These are phyloP conservation scores for Margarornis squamiger DNA, from an alignment of 2,797 vertebrate genomes.

Conservation along the genomic window DNA sequence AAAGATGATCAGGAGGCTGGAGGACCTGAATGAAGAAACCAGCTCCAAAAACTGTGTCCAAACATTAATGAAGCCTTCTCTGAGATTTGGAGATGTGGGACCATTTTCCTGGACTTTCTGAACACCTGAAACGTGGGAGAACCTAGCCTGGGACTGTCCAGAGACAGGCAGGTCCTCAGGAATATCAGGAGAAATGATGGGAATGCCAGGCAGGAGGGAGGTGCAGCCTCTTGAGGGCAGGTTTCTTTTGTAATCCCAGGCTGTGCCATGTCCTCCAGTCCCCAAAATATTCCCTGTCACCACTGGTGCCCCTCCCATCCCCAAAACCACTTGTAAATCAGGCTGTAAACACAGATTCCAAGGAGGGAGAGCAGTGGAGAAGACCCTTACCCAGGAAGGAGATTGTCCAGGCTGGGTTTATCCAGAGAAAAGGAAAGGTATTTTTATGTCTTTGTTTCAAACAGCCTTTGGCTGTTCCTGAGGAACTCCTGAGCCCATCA, in stretches of 20 bases:
- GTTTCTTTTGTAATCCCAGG: neutral
- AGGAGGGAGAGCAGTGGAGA: neutral
- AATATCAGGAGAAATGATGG: neutral
- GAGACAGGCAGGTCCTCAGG: neutral
- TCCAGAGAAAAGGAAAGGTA: neutral
- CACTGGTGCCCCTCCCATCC: neutral
- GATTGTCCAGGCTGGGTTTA: neutral
- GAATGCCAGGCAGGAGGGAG: accelerated
- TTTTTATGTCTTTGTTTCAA: neutral
- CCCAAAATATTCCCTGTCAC: neutral
- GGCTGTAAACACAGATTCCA: neutral
- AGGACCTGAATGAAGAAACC: neutral
- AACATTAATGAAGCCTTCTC: neutral
- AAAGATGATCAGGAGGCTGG: neutral
- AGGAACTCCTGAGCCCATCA: accelerated
- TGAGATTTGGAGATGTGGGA: neutral
- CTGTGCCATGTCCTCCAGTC: neutral
- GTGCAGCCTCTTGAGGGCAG: accelerated
- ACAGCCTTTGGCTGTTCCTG: neutral
- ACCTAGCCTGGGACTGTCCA: neutral
- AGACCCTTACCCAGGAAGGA: neutral
- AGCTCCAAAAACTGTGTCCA: neutral
- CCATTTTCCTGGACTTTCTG: neutral
- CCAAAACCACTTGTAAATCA: neutral
- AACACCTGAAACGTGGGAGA: neutral